Percentiles rank a stretch among this genome's conserved stretches.
Evolutionary conservation across 1,140 invertebrate species (phyloP).

Genomic region (Halesus radiatus): DNA sequence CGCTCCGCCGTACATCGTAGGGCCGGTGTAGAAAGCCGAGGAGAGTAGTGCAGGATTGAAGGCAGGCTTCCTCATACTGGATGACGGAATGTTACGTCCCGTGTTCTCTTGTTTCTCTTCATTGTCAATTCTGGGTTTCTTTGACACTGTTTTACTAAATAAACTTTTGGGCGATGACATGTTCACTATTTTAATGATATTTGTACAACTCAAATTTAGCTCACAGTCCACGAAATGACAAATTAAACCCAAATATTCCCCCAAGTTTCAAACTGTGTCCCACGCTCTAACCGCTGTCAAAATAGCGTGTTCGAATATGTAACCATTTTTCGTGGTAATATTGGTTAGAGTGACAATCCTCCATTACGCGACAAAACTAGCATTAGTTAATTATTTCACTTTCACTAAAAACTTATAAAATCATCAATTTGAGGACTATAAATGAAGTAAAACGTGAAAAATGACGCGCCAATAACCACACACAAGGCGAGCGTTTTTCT

Average conservation of each 20-base stretch:
- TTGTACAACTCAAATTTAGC: background rate
- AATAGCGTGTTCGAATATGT: slow-evolving; percentile 43
- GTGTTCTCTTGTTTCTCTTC: slow-evolving; percentile 36
- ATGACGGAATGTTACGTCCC: slow-evolving; percentile 33
- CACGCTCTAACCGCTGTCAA: slow-evolving; percentile 51
- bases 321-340: slow-evolving; percentile 34
- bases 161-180: slow-evolving; percentile 42
- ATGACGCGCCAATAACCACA: slow-evolving; percentile 37
- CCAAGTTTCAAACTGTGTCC: slow-evolving; percentile 47
- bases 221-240: slow-evolving; percentile 5
- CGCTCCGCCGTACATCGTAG: slow-evolving; percentile 51
- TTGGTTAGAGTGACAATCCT: slow-evolving; percentile 40
- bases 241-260: slow-evolving; percentile 38
- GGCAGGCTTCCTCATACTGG: slow-evolving; percentile 37
- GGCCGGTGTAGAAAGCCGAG: slow-evolving; percentile 51
- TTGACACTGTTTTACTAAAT: slow-evolving; percentile 34
- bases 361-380: slow-evolving; percentile 43
- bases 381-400: slow-evolving; percentile 12
- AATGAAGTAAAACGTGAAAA: slow-evolving; percentile 27
- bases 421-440: slow-evolving; percentile 12
- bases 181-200: background rate
- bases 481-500: slow-evolving; percentile 33
- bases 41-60: slow-evolving; percentile 53
- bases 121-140: slow-evolving; percentile 33
- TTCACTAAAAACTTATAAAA: slow-evolving; percentile 4